Percentiles rank a stretch among this genome's conserved stretches.
Evolutionary conservation across 2,113 vertebrate genomes (phyloP).

Genomic region (Laterallus jamaicensis): DNA sequence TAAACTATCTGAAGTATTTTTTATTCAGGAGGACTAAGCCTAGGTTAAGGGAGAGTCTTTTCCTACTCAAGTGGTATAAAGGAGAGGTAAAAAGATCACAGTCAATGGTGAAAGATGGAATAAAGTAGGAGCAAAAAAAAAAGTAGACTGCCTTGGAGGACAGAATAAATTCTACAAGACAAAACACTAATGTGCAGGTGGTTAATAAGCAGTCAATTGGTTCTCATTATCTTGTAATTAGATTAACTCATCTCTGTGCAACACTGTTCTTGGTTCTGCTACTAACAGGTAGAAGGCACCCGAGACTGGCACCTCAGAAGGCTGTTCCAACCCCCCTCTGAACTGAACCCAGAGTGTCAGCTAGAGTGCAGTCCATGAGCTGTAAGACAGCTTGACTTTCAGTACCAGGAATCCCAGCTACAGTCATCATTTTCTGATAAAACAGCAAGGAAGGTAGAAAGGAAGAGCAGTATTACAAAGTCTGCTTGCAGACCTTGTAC

Average conservation of each 20-base stretch:
- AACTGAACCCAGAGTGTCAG: background rate
- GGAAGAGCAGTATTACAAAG: background rate
- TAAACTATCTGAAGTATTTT: background rate
- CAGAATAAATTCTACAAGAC: background rate
- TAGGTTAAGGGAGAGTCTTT: background rate
- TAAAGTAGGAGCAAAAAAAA: background rate
- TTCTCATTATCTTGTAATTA: background rate
- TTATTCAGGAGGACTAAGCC: background rate
- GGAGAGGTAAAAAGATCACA: background rate
- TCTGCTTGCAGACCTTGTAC: background rate
- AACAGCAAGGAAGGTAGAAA: background rate
- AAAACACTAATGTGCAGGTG: background rate
- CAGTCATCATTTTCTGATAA: rapidly evolving
- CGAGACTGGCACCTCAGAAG: background rate
- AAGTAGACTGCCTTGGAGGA: background rate
- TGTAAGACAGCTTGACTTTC: background rate
- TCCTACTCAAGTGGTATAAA: background rate
- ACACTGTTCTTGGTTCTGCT: background rate
- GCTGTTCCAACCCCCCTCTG: background rate
- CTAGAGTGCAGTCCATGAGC: too few relatives aligned
- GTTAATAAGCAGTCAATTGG: background rate
- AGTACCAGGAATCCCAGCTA: background rate
- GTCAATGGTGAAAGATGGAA: background rate
- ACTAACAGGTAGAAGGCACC: background rate
- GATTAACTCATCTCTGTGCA: background rate